A percentile compares a stretch with the other conserved stretches of the same genome.
These are phyloP conservation scores for Parazoanthus swiftii DNA, from an alignment of 92 coral and sea anemone genomes.

Conservation along the genomic window DNA sequence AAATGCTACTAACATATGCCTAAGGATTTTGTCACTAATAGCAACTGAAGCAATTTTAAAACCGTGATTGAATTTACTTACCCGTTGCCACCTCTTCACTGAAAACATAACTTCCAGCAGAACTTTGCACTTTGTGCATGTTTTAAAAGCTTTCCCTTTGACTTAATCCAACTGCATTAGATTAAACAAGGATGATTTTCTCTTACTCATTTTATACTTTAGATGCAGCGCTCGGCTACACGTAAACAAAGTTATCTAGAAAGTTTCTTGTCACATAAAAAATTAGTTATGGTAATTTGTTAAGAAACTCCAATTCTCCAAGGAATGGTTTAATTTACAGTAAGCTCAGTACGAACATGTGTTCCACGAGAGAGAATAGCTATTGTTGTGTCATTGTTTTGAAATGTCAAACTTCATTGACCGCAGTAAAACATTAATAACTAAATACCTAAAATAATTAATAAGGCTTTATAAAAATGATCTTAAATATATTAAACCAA, in stretches of 20 bases:
- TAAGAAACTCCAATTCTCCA: constrained; percentile 8
- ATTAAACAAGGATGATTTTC: not conserved
- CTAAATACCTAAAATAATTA: too few relatives aligned
- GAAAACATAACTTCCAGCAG: constrained; percentile 53
- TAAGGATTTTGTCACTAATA: not conserved
- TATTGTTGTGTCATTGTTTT: not conserved
- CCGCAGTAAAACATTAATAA: too few relatives aligned
- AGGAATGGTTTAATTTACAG: not conserved
- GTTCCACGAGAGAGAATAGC: not conserved
- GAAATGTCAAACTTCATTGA: not conserved
- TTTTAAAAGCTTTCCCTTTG: not conserved
- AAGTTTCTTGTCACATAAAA: not conserved
- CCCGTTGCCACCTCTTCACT: constrained; percentile 47
- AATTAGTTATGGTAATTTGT: constrained; percentile 23
- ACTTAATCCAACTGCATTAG: not conserved
- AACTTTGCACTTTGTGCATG: constrained; percentile 61
- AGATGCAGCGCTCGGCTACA: not conserved
- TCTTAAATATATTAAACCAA: too few relatives aligned
- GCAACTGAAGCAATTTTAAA: not conserved
- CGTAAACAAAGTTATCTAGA: constrained; percentile 1
- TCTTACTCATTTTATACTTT: not conserved
- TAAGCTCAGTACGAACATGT: not conserved
- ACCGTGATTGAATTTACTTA: not conserved
- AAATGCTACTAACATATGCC: not conserved
- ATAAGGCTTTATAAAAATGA: too few relatives aligned